phyloP scores from a whole-genome alignment of 2,113 vertebrate species.

The Silurus glanis region DNA sequence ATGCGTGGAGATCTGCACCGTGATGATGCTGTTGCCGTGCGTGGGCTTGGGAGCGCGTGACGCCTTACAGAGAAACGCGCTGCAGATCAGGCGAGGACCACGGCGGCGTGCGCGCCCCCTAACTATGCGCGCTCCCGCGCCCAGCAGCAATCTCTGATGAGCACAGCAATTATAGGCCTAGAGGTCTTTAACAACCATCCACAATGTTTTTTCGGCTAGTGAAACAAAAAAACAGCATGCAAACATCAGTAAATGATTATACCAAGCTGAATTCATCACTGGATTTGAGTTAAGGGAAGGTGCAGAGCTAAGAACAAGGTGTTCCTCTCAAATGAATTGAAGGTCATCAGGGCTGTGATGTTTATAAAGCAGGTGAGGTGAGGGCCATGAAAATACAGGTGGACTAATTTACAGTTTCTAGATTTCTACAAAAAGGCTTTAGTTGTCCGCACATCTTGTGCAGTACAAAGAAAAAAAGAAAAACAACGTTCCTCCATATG shows the following conservation, averaged over 20 bases:
- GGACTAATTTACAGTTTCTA: not conserved
- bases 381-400: not conserved
- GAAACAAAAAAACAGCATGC: not conserved
- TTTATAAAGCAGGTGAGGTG: not conserved
- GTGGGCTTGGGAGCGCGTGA: conserved; percentile 16
- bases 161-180: not conserved
- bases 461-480: too few species aligned
- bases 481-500: too few species aligned
- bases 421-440: not conserved
- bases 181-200: not conserved
- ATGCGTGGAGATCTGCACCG: conserved; percentile 16
- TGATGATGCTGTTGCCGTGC: conserved; percentile 25
- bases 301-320: not conserved
- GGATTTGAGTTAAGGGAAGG: not conserved
- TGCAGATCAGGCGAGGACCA: conserved; percentile 18
- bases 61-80: conserved; percentile 5
- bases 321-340: not conserved
- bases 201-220: not conserved
- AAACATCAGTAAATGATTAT: not conserved
- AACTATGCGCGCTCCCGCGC: not conserved
- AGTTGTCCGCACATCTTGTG: too few species aligned
- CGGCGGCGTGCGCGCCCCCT: conserved; percentile 14
- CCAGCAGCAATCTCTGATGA: not conserved
- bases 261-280: not conserved
- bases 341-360: not conserved